A percentile compares a stretch with the other conserved stretches of the same genome.
These are phyloP conservation scores for Notodonta dromedarius DNA, from an alignment of 2,888 invertebrate genomes.

Conservation along the genomic window DNA sequence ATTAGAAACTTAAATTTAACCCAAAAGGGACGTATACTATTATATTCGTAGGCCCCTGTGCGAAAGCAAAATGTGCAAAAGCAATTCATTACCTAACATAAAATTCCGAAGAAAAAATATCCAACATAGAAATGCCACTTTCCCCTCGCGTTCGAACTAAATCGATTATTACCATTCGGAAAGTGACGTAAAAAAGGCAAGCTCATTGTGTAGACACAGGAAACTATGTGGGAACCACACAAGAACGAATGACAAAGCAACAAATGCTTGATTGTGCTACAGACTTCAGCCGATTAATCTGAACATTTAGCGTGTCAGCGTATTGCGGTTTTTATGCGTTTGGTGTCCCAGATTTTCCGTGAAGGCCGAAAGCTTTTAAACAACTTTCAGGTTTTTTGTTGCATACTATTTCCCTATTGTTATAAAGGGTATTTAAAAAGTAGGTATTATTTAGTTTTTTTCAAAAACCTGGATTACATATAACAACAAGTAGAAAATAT, in stretches of 20 bases:
- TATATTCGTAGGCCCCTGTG: too few species aligned
- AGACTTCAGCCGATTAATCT: slow-evolving; percentile 32
- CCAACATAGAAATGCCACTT: slow-evolving; percentile 40
- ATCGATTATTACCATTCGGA: slow-evolving; percentile 54
- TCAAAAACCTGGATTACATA: too few species aligned
- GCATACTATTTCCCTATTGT: too few species aligned
- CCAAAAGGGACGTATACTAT: too few species aligned
- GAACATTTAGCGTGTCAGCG: slow-evolving; percentile 23
- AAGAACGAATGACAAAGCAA: slow-evolving; percentile 38
- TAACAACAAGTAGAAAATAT: too few species aligned
- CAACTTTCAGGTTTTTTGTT: background rate
- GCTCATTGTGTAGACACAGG: slow-evolving; percentile 48
- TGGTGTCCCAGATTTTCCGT: slow-evolving; percentile 7
- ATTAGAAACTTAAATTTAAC: too few species aligned
- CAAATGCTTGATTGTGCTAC: slow-evolving; percentile 44
- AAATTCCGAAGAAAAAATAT: background rate
- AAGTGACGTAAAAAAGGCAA: slow-evolving; percentile 63
- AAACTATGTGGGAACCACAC: slow-evolving; percentile 61
- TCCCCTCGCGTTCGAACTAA: slow-evolving; percentile 50
- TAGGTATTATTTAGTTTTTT: too few species aligned
- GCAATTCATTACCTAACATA: background rate
- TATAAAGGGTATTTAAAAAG: too few species aligned
- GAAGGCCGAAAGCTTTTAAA: background rate
- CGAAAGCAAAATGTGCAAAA: too few species aligned
- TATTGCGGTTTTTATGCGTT: slow-evolving; percentile 16